Conservation (phyloP, 2,797 vertebrate species). For the Halcyon chelicuti region DNA sequence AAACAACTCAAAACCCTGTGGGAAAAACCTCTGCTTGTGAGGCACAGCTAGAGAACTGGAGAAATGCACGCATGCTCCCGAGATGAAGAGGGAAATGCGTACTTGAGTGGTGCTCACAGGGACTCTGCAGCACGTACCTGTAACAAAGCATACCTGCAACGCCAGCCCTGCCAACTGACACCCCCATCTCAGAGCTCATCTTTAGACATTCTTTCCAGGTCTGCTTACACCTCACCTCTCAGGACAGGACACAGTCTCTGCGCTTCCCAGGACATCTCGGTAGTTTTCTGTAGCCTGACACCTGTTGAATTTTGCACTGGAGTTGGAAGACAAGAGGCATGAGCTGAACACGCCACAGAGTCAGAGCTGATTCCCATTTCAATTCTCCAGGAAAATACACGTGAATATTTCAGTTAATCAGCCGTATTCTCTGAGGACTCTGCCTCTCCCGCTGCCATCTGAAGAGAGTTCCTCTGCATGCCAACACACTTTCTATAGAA, state of each 20-base stretch:
- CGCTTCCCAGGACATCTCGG: neutral
- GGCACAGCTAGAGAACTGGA: neutral
- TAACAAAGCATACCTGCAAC: neutral
- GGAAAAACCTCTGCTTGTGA: neutral
- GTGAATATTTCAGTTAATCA: neutral
- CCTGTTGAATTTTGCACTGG: constrained; percentile 2
- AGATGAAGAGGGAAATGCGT: rapidly evolving
- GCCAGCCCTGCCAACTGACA: neutral
- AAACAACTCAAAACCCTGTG: rapidly evolving
- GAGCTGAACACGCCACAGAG: neutral
- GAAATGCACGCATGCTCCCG: rapidly evolving
- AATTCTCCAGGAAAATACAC: neutral
- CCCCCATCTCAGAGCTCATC: neutral
- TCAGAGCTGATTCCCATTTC: neutral
- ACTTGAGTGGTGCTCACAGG: rapidly evolving
- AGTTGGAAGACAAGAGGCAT: neutral
- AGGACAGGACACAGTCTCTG: neutral
- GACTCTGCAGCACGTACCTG: neutral
- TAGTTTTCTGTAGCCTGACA: neutral
- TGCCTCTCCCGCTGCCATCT: neutral
- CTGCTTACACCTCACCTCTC: neutral
- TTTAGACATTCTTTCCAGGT: neutral
- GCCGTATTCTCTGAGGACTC: neutral
- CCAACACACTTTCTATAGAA: neutral
- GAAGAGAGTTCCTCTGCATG: neutral